Conservation (phyloP, 2,797 vertebrate species). For the Microhierax caerulescens region DNA sequence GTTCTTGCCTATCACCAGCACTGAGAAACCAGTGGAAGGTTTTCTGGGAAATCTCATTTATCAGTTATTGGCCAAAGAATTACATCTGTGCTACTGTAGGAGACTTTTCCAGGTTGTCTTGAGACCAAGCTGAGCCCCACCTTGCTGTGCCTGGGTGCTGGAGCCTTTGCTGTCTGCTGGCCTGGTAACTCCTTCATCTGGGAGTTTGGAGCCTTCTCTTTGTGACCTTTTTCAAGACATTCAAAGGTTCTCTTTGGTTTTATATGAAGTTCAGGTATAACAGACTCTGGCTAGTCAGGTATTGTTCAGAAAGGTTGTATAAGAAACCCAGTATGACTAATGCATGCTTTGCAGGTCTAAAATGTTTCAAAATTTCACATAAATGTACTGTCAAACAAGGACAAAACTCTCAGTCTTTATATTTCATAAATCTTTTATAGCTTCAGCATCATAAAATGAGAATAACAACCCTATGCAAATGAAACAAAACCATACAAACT, state of each 20-base stretch:
- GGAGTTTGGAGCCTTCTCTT: background rate
- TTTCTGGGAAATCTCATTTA: background rate
- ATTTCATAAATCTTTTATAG: background rate
- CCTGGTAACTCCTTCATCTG: rapidly evolving
- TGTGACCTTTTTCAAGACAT: background rate
- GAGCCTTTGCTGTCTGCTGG: background rate
- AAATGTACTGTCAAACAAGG: background rate
- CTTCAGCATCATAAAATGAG: background rate
- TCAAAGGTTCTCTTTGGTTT: background rate
- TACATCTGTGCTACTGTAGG: background rate
- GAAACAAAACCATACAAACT: background rate
- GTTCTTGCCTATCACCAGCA: background rate
- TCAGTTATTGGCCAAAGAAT: background rate
- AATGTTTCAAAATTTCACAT: background rate
- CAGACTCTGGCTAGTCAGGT: background rate
- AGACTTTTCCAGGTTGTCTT: background rate
- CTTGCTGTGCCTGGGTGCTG: background rate
- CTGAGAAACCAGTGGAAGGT: background rate
- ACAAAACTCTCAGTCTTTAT: background rate
- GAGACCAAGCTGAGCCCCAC: background rate
- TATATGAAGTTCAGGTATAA: background rate
- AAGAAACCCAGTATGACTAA: background rate
- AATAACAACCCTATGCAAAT: background rate
- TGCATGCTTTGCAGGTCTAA: background rate
- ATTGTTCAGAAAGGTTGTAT: background rate